These are phyloP conservation scores for Drosophila kuntzei DNA, from an alignment of 2,888 invertebrate species.

Conservation along the genomic window DNA sequence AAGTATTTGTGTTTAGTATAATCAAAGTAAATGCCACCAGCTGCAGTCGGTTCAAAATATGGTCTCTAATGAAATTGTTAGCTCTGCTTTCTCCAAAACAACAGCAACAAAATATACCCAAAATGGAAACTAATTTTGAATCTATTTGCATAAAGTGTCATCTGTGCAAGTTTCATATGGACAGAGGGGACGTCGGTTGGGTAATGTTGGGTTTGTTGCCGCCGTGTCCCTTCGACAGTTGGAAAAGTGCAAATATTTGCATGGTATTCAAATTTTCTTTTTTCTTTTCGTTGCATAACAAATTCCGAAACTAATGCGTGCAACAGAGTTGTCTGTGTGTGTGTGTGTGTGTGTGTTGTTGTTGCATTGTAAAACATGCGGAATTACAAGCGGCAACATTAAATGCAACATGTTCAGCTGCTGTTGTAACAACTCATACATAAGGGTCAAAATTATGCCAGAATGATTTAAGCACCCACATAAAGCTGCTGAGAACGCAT, in stretches of 20 bases:
- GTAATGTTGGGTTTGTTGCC: slow-evolving; percentile 6
- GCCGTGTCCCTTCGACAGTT: slow-evolving; percentile 29
- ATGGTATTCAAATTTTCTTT: slow-evolving; percentile 35
- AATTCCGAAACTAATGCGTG: slow-evolving; percentile 57
- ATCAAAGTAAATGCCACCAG: slow-evolving; percentile 38
- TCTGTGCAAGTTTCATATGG: slow-evolving; percentile 67
- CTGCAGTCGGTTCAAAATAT: slow-evolving; percentile 15
- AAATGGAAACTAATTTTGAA: slow-evolving; percentile 82
- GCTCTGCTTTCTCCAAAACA: slow-evolving; percentile 11
- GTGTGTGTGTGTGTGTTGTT: slow-evolving; percentile 15
- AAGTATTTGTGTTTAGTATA: slow-evolving; percentile 24
- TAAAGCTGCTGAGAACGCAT: slow-evolving; percentile 33
- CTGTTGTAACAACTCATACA: slow-evolving; percentile 16
- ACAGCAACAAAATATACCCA: slow-evolving; percentile 11
- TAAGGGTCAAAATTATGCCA: slow-evolving; percentile 2
- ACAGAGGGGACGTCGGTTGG: slow-evolving; percentile 16
- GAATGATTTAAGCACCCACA: neutral
- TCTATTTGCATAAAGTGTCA: slow-evolving; percentile 83
- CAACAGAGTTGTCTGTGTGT: slow-evolving; percentile 29
- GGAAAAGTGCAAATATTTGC: slow-evolving; percentile 66
- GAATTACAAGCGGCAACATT: slow-evolving; percentile 67
- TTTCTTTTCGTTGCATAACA: slow-evolving; percentile 43
- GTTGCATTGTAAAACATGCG: slow-evolving; percentile 62
- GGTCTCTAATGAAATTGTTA: slow-evolving; percentile 2
- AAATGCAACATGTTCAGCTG: slow-evolving; percentile 59